Evolutionary conservation across 2,113 vertebrate species (phyloP).

Genomic region (Falcunculus frontatus): DNA sequence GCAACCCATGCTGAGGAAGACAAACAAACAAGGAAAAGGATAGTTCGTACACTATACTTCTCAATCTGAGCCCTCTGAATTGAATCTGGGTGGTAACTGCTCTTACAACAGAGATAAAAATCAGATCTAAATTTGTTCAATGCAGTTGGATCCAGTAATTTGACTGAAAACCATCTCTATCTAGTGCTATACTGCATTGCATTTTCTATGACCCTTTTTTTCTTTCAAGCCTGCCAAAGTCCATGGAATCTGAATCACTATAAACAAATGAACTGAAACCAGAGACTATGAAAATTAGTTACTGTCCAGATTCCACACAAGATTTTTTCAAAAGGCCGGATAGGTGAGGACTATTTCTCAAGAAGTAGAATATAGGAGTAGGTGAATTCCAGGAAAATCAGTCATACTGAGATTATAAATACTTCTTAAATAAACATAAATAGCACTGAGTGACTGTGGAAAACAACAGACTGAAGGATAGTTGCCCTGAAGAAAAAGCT

Average conservation of each 20-base stretch:
- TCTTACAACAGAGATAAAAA: not conserved
- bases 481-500: not conserved
- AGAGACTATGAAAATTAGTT: not conserved
- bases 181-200: not conserved
- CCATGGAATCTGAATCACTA: not conserved
- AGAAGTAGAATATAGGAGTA: not conserved
- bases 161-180: not conserved
- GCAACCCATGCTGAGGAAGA: not conserved
- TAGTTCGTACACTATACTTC: not conserved
- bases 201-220: not conserved
- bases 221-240: not conserved
- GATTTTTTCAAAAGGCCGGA: not conserved
- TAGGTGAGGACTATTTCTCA: not conserved
- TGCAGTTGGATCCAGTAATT: not conserved
- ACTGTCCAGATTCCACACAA: not conserved
- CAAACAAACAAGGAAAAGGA: not conserved
- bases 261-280: constrained; percentile 23
- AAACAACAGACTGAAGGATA: not conserved
- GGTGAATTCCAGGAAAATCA: not conserved
- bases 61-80: not conserved
- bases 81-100: not conserved
- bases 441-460: not conserved
- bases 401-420: not conserved
- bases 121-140: not conserved
- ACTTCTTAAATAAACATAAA: not conserved